Evolutionary conservation across 2,113 vertebrate genomes (phyloP).

Genomic region (Catharus fuscescens): DNA sequence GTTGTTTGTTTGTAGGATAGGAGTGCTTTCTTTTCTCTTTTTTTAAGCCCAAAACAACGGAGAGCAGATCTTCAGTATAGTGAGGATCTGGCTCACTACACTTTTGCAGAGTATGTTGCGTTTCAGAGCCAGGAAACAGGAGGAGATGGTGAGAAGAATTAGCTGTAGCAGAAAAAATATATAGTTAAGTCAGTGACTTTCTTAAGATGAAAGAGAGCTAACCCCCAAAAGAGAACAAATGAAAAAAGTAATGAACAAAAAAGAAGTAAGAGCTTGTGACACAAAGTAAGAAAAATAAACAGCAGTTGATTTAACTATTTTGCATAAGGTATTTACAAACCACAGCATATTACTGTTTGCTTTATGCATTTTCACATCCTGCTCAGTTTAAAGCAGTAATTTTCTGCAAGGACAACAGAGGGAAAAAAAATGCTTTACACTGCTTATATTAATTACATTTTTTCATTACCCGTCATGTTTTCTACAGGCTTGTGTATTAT

Average conservation of each 20-base stretch:
- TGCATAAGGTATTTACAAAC: slow-evolving; percentile 85
- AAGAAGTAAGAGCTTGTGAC: slow-evolving; percentile 72
- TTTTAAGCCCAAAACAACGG: not conserved
- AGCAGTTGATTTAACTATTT: slow-evolving; percentile 78
- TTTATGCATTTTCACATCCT: slow-evolving; percentile 82
- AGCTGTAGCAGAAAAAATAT: slow-evolving; percentile 25
- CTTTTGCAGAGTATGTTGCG: not conserved
- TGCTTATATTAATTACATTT: slow-evolving; percentile 89
- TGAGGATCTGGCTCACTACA: not conserved
- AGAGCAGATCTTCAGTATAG: not conserved
- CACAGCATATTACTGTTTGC: slow-evolving; percentile 75
- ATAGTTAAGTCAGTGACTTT: slow-evolving; percentile 49
- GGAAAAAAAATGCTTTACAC: slow-evolving; percentile 79
- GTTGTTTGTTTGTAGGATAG: slow-evolving; percentile 34
- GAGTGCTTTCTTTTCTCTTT: not conserved
- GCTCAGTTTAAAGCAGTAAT: slow-evolving; percentile 83
- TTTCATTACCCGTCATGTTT: slow-evolving; percentile 88
- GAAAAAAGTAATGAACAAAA: slow-evolving; percentile 33
- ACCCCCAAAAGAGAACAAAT: slow-evolving; percentile 27
- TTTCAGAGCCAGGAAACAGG: slow-evolving; percentile 1
- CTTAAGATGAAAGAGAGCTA: slow-evolving; percentile 36
- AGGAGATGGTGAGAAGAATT: not conserved
- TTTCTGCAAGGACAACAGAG: slow-evolving; percentile 85
- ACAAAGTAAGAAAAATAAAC: slow-evolving; percentile 75
- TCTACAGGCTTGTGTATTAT: slow-evolving; percentile 87